These are phyloP conservation scores for Luscinia megarhynchos DNA, from an alignment of 2,797 vertebrate species.

Conservation along the genomic window DNA sequence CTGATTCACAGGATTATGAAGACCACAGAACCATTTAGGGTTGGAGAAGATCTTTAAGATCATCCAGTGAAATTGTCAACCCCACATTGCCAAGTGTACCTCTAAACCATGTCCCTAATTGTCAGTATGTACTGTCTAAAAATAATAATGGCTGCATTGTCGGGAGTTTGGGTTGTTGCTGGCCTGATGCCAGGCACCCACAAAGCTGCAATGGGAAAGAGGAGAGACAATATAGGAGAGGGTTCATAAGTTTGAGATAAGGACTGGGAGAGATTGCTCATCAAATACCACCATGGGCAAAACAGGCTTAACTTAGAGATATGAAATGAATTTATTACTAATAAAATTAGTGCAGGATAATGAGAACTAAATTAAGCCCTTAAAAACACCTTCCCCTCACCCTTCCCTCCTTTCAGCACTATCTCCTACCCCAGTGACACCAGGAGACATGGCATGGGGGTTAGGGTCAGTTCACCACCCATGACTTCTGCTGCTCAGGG, in stretches of 20 bases:
- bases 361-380: not conserved
- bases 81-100: not conserved
- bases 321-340: not conserved
- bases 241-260: not conserved
- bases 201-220: not conserved
- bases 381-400: not conserved
- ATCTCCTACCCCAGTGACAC: not conserved
- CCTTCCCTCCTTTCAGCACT: not conserved
- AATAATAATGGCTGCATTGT: not conserved
- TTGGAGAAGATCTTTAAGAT: not conserved
- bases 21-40: not conserved
- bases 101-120: not conserved
- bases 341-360: not conserved
- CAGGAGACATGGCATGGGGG: not conserved
- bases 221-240: not conserved
- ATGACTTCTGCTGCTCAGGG: not conserved
- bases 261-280: not conserved
- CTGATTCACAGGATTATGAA: not conserved
- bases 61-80: not conserved
- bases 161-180: fast-evolving
- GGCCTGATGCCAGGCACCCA: not conserved
- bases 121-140: not conserved
- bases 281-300: not conserved
- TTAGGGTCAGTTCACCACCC: not conserved
- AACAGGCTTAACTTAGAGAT: not conserved